A percentile compares a stretch with the other conserved stretches of the same genome.
Conservation (phyloP, 2,113 vertebrate genomes). For the Oncorhynchus gorbuscha region DNA sequence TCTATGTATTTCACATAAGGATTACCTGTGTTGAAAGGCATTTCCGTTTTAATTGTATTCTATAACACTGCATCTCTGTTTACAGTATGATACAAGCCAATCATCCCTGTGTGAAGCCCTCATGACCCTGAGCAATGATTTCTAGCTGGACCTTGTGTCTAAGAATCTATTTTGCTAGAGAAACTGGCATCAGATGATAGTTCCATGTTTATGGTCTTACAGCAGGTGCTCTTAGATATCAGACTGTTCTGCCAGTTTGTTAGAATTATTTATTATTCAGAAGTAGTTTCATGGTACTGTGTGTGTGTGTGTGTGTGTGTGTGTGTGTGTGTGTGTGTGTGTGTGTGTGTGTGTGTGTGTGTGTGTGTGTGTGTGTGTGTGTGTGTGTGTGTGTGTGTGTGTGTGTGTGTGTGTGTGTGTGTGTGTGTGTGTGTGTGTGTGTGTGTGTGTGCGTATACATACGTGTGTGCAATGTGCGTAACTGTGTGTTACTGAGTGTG, state of each 20-base stretch:
- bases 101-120: not conserved
- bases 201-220: constrained; percentile 11
- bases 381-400: not conserved
- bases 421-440: not conserved
- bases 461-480: not conserved
- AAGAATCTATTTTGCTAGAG: too few species aligned
- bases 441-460: not conserved
- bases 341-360: not conserved
- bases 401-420: not conserved
- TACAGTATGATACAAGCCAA: not conserved
- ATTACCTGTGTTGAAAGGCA: not conserved
- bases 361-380: constrained; percentile 1
- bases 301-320: not conserved
- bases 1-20: not conserved
- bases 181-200: not conserved
- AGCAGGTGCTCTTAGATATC: not conserved
- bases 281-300: not conserved
- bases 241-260: not conserved
- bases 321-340: constrained; percentile 1
- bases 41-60: not conserved
- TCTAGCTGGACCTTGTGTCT: not conserved
- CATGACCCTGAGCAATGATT: not conserved
- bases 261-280: not conserved
- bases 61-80: not conserved
- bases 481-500: not conserved